These are phyloP conservation scores for Beroe forskalii DNA, from an alignment of 37 sponge, comb jelly and placozoan genomes.

Conservation along the genomic window DNA sequence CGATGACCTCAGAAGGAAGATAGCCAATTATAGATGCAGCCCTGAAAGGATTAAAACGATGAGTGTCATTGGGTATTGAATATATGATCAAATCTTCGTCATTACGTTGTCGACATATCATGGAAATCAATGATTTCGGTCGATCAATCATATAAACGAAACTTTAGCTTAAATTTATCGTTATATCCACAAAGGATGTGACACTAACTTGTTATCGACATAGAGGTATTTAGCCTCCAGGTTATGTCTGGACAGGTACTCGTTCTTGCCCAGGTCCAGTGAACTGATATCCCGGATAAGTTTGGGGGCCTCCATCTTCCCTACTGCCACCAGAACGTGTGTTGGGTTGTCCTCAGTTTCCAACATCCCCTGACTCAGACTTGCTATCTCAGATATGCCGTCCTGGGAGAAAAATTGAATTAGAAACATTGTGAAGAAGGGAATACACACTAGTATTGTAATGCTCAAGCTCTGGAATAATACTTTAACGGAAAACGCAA, in stretches of 20 bases:
- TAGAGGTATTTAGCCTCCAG: slow-evolving; percentile 63
- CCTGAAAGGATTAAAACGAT: slow-evolving; percentile 3
- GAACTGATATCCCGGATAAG: slow-evolving; percentile 55
- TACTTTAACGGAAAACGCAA: no score
- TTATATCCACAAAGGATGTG: no score
- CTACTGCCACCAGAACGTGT: slow-evolving; percentile 54
- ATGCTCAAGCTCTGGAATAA: no score
- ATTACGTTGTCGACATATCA: no score
- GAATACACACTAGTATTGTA: no score
- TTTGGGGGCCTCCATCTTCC: slow-evolving; percentile 61
- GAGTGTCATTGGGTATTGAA: no score
- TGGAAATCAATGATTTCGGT: no score
- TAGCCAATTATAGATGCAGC: slow-evolving; percentile 49
- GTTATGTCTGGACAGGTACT: slow-evolving; percentile 29
- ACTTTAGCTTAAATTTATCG: no score
- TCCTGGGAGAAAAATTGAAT: slow-evolving; percentile 36
- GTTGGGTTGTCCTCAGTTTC: slow-evolving; percentile 59
- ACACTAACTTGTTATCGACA: slow-evolving; percentile 57
- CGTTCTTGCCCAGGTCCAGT: slow-evolving; percentile 57
- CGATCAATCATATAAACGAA: no score
- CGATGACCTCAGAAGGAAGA: slow-evolving; percentile 53
- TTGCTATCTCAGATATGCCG: slow-evolving; percentile 60
- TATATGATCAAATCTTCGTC: no score
- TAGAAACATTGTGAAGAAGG: no score
- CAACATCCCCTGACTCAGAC: slow-evolving; percentile 31